Conservation (phyloP, 2,888 invertebrate species). For the Metallyticus violacea region DNA sequence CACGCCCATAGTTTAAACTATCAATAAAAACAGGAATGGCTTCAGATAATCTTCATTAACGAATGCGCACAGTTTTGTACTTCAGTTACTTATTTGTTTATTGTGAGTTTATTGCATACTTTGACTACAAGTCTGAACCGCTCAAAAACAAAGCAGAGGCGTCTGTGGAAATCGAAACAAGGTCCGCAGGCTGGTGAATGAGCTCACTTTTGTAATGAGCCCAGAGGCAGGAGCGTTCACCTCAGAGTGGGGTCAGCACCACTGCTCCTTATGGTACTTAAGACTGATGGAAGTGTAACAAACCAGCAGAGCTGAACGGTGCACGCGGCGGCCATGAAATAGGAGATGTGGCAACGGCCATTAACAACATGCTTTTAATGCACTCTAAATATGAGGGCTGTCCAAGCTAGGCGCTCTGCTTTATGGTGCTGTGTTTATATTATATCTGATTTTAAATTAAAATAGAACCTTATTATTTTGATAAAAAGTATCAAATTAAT, state of each 20-base stretch:
- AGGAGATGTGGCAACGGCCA: neutral
- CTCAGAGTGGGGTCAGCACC: neutral
- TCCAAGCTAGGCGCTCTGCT: neutral
- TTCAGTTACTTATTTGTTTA: no score
- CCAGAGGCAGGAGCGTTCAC: neutral
- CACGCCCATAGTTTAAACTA: no score
- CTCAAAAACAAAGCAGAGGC: no score
- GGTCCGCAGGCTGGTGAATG: neutral
- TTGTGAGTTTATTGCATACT: no score
- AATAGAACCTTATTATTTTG: no score
- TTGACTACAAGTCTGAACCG: no score
- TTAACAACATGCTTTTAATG: neutral
- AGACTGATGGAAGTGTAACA: slow-evolving; percentile 1
- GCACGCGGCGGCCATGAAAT: neutral
- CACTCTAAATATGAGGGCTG: neutral
- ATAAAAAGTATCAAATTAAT: no score
- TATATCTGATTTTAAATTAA: no score
- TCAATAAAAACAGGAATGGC: no score
- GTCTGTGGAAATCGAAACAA: neutral
- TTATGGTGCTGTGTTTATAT: no score
- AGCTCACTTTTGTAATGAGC: neutral
- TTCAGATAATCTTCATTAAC: no score
- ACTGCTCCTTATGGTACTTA: neutral
- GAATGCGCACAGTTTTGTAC: no score
- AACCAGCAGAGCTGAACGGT: neutral